phyloP scores from a whole-genome alignment of 1,140 invertebrate genomes.

The Macrobrachium rosenbergii region DNA sequence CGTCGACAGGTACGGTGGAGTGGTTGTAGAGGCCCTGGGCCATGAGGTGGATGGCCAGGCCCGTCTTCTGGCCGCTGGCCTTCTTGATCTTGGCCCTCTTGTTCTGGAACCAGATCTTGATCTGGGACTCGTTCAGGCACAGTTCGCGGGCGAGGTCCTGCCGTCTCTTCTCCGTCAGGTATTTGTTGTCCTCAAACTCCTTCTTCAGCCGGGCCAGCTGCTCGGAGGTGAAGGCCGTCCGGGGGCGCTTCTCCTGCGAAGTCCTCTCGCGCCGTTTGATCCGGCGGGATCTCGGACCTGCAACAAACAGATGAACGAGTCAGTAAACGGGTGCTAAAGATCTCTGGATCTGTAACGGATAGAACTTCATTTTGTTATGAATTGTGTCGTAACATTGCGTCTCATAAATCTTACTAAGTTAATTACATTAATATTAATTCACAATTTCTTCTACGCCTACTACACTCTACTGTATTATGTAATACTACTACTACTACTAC shows the following conservation, averaged over 20 bases:
- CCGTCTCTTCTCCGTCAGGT: slow-evolving; percentile 76
- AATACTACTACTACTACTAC: too few species aligned
- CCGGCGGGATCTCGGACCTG: slow-evolving; percentile 91
- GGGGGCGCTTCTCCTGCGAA: slow-evolving; percentile 69
- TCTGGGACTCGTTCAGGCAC: slow-evolving; percentile 77
- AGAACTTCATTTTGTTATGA: too few species aligned
- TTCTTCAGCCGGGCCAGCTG: slow-evolving; percentile 69
- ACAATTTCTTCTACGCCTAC: too few species aligned
- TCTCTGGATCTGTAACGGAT: background rate
- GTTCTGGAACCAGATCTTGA: slow-evolving; percentile 81
- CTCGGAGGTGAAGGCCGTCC: slow-evolving; percentile 70
- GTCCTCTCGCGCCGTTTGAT: slow-evolving; percentile 78
- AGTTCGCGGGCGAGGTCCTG: slow-evolving; percentile 75
- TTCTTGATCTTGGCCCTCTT: slow-evolving; percentile 81
- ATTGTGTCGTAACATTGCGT: too few species aligned
- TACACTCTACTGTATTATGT: background rate
- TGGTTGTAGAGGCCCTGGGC: slow-evolving; percentile 78
- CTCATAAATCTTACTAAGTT: too few species aligned
- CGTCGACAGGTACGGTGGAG: slow-evolving; percentile 70
- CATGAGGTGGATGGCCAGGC: slow-evolving; percentile 75
- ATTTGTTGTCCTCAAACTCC: slow-evolving; percentile 71
- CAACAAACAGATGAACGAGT: slow-evolving; percentile 17
- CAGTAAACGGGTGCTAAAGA: background rate
- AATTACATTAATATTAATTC: too few species aligned
- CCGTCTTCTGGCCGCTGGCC: slow-evolving; percentile 72